Evolutionary conservation across 2,888 invertebrate genomes (phyloP), one percentile per base, ranked within the genome.

Genomic region (Leucania comma): DNA sequence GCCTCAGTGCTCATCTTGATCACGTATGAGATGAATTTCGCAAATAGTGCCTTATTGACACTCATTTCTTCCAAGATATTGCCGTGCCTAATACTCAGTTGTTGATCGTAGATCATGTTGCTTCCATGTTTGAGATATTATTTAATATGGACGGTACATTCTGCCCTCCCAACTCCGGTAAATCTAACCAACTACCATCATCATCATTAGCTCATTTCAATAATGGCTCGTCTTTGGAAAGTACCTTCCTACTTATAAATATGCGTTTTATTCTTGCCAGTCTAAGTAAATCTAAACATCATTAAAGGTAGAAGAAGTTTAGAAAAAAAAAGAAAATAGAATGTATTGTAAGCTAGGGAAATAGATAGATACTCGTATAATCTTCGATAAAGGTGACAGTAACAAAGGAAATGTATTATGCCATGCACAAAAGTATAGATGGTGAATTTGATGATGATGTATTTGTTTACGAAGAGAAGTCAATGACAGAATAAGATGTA

Each of bases 261-360:
- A 20, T n/a, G 42, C 46, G 46, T 48, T 42, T 74, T 42, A 26
- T 2, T 22, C 75, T 72, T 68, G 75, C 51, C 75, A 72, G 72
- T 32, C n/a, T 12, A 10, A 29, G n/a, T 26, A 32, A 22, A 65
- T 26, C n/a, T 57, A 10, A 51, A 42, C 8, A 32, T 35, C 3
- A 17, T 12, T 2, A 0, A 57, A 26, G 4, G 17, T n/a, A n/a
- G n/a, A 9, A 3, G 3, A 0, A 9, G 9, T 42, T 17, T 42
- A 22, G 32, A 20, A 66, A 5, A 38, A 60, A 60, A 3, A 46
- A 58, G 24, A n/a, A 54, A 65, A 22, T 57, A 5, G 4, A 48
- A 46, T 20, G 0, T 24, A 54, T 20, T 29, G 22, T 20, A 53
- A 68, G 26, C 8, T 42, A 74, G 9, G 2, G 2, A n/a, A 22